Evolutionary conservation across 2,113 vertebrate genomes (phyloP).

Genomic region (Pogona vitticeps): DNA sequence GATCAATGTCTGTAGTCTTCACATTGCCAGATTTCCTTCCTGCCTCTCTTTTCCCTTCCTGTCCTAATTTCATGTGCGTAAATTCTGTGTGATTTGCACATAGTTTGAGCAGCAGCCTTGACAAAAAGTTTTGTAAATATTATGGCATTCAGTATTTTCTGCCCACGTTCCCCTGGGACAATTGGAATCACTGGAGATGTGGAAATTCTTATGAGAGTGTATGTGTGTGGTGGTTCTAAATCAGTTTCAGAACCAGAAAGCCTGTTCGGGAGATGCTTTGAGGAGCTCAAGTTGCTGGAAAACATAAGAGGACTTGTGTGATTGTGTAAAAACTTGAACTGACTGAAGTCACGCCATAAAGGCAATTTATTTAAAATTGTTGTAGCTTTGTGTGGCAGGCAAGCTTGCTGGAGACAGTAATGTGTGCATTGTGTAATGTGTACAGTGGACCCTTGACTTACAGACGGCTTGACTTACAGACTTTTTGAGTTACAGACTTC

Average conservation of each 20-base stretch:
- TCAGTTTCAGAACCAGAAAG: not conserved
- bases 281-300: not conserved
- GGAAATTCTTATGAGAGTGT: not conserved
- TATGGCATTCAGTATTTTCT: not conserved
- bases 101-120: not conserved
- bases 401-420: not conserved
- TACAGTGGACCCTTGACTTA: too few relatives aligned
- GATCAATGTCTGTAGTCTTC: not conserved
- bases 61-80: not conserved
- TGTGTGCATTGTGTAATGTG: not conserved
- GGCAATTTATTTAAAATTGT: conserved; percentile 6
- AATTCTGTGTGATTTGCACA: conserved; percentile 1
- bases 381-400: not conserved
- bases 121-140: not conserved
- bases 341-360: conserved; percentile 3
- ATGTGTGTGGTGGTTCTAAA: not conserved
- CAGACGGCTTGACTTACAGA: too few relatives aligned
- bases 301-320: not conserved
- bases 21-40: not conserved
- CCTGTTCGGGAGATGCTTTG: not conserved
- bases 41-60: not conserved
- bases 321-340: not conserved
- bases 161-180: not conserved
- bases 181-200: conserved; percentile 13
- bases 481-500: too few relatives aligned